Evolutionary conservation across 2,113 vertebrate species (phyloP), one percentile per base, ranked within the genome.

Genomic region (Telmatochromis sp.): DNA sequence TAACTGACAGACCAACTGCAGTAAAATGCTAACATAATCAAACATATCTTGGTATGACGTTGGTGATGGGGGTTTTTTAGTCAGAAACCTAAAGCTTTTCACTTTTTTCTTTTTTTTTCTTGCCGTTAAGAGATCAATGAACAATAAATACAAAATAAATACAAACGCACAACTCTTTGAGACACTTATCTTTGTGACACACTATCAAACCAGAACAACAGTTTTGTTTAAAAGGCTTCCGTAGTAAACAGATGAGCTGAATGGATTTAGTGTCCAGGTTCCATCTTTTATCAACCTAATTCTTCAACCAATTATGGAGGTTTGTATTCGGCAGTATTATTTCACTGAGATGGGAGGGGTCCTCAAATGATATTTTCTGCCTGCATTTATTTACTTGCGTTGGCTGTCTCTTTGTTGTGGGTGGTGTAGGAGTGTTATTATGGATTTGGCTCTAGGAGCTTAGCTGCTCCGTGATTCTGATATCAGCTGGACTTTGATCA

Each of bases 401-500:
- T 31, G 82, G 80, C 82, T 89, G 81, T 33, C 19, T 90, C 89
- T 90, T 94, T 94, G 93, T 94, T 94, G 92, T 86, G 79, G 86
- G 81, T 55, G 89, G 86, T 86, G 89, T 84, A 82, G 87, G 85
- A 86, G 84, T 93, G 85, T 92, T 93, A 92, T 95, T 92, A 94
- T 91, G 87, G 91, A 92, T 94, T 91, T 91, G 85, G 90, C 82
- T 94, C 71, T 21, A 28, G 85, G 80, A 87, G 91, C 89, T 95
- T 93, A 86, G 92, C 89, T 65, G 92, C 60, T 93, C 71, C 78
- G 85, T 88, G 85, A 83, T 93, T 91, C 86, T 84, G 91, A 95
- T 95, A 95, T 95, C 93, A 91, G 93, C 88, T 81, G 94, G 91
- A 94, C 93, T 95, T 93, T 95, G 94, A 95, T 96, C 91, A 93